phyloP scores from a whole-genome alignment of 2,888 invertebrate species.

The Escarpia spicata region DNA sequence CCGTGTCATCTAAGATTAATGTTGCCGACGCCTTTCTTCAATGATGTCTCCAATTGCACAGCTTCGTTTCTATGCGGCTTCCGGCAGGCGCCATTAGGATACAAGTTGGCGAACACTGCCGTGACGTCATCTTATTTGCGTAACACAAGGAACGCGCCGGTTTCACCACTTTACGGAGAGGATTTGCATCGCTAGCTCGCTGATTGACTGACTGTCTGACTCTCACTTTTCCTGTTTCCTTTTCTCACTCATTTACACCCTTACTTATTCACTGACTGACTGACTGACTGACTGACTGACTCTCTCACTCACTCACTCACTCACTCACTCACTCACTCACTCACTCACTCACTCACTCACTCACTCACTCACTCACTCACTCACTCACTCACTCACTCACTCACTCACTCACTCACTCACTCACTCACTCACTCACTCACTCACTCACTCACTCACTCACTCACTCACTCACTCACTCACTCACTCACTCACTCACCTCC shows the following conservation, averaged over 20 bases:
- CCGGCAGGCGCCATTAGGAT: background rate
- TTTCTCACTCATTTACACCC: background rate
- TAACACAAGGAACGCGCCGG: background rate
- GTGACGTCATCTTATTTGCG: slow-evolving; percentile 16
- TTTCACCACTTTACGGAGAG: background rate
- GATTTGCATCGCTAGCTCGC: background rate
- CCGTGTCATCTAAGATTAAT: slow-evolving; percentile 11
- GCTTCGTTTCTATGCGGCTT: background rate
- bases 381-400: background rate
- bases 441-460: background rate
- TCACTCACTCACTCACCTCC: background rate
- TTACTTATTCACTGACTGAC: background rate
- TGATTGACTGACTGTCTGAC: background rate
- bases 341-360: background rate
- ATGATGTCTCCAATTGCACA: background rate
- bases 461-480: background rate
- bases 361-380: background rate
- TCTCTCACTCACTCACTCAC: background rate
- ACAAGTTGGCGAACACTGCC: background rate
- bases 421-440: background rate
- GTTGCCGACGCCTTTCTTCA: background rate
- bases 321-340: background rate
- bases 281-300: background rate
- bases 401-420: background rate
- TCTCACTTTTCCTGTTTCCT: background rate